Evolutionary conservation across 1,140 invertebrate species (phyloP).

Genomic region (Manduca sexta): DNA sequence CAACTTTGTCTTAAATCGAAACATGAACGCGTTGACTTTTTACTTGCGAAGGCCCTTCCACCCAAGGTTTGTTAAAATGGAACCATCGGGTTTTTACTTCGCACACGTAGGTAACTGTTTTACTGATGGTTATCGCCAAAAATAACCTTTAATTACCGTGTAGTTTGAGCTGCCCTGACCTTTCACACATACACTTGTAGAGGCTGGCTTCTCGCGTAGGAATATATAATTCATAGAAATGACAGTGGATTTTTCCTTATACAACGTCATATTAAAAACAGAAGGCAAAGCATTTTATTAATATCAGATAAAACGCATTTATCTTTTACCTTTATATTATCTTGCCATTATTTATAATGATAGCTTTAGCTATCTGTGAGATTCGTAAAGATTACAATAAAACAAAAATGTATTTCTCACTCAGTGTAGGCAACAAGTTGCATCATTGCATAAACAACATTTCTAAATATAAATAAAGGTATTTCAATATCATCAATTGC

Average conservation of each 20-base stretch:
- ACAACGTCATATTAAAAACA: neutral
- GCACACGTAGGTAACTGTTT: constrained; percentile 61
- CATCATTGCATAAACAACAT: no score
- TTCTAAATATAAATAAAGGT: no score
- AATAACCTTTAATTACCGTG: constrained; percentile 71
- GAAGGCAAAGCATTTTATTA: neutral
- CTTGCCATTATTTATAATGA: no score
- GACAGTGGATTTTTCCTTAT: neutral
- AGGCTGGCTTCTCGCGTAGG: constrained; percentile 32
- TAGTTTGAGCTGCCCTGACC: constrained; percentile 67
- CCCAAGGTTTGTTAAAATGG: constrained; percentile 44
- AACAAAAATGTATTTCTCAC: no score
- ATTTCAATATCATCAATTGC: no score
- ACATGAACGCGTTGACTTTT: constrained; percentile 44
- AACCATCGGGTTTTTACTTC: constrained; percentile 57
- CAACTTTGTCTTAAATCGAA: constrained; percentile 22
- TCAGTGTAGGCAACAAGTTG: no score
- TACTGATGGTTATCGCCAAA: constrained; percentile 69
- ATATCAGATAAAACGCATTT: no score
- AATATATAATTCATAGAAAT: constrained; percentile 39
- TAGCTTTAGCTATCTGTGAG: neutral
- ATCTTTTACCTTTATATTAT: no score
- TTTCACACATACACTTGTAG: constrained; percentile 52
- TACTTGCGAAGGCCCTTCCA: constrained; percentile 35
- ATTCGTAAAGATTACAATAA: no score